Evolutionary conservation across 1,140 invertebrate species (phyloP), one percentile per base, ranked within the genome.

Genomic region (Aphelenchoides fujianensis): DNA sequence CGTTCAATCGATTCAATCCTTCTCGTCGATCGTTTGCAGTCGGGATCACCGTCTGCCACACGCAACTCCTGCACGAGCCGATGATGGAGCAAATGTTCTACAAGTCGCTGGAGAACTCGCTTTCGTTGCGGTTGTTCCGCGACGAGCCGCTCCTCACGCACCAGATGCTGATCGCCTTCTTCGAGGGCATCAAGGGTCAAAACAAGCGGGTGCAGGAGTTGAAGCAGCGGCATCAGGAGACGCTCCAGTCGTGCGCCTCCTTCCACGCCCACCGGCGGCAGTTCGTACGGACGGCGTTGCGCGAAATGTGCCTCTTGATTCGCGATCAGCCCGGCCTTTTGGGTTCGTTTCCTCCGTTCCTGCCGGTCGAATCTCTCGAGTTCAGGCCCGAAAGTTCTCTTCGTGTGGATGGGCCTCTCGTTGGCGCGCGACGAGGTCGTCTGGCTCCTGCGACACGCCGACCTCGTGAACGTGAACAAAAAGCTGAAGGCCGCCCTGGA

Each of bases 121-220:
- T 95, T 91, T 93, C 97, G 1, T 88, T 96, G 30, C 91, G 92
- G 9, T 86, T 99, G 2, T 98, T 97, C 84, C 88, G 96, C 62
- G 97, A 99, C 88, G 97, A 99, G 88, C 93, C 97, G 0, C 89
- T 98, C 63, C 91, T 94, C 79, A 94, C 95, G 72, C 95, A 98
- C 86, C 89, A 92, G 28, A 97, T 95, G 79, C 91, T 98, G 73
- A 91, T 92, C 82, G 87, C 88, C 37, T 97, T 92, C 84, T 97
- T 98, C 86, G 96, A 99, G 84, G 89, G 90, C 3, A 90, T 97
- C 30, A 98, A 98, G 88, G 94, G 94, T 81, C 86, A 76, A 71
- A 32, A 27, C 23, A 82, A 82, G 66, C 67, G 69, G 36, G 32
- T 76, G 9, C 27, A 61, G 37, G 80, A 85, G 34, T 41, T 83